Base-by-base conservation (phyloP, 2,113 vertebrate genomes). In the Mungos mungo region DNA sequence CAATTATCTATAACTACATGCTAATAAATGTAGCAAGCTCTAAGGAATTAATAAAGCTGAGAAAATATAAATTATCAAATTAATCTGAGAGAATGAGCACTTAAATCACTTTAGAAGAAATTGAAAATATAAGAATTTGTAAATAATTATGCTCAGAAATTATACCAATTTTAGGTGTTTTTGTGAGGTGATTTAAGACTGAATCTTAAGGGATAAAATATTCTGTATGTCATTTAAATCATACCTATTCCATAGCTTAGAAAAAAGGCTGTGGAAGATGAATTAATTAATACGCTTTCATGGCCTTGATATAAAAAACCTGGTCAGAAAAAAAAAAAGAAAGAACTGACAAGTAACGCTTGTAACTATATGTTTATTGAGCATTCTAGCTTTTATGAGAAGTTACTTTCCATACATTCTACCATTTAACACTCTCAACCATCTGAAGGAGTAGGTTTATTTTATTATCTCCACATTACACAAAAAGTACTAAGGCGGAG, bases 131-230 rank as follows among this genome's bases (percentile, higher is more conserved):
- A 93, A 83, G 33, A 87, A 87, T 90, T 90, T 82, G 50, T n/a
- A 96, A 79, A 95, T 93, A 54, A 87, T 91, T 77, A 91, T 93
- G 74, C 38, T 9, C 9, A 90, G 54, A 95, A 86, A 91, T 90
- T 77, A 63, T 69, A 65, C 3, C n/a, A 91, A 77, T 65, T 88
- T 92, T 14, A 88, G 41, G 91, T 83, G 19, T 71, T 83, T 80
- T 83, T 60, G 52, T 38, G 25, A 14, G 27, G 5, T 96, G 19
- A 71, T 88, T 76, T 83, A 87, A 91, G 69, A 79, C 11, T 94
- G 35, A 87, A n/a, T 74, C 25, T 91, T 82, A 96, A 87, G 7
- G 38, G 91, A 77, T 88, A 82, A 82, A 63, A 65, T 89, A 76
- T 71, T 80, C 41, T 68, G 52, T 50, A 29, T 83, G 41, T 82